These are phyloP conservation scores for Drosophila kepulauana DNA, from an alignment of 1,140 invertebrate species.

Conservation along the genomic window DNA sequence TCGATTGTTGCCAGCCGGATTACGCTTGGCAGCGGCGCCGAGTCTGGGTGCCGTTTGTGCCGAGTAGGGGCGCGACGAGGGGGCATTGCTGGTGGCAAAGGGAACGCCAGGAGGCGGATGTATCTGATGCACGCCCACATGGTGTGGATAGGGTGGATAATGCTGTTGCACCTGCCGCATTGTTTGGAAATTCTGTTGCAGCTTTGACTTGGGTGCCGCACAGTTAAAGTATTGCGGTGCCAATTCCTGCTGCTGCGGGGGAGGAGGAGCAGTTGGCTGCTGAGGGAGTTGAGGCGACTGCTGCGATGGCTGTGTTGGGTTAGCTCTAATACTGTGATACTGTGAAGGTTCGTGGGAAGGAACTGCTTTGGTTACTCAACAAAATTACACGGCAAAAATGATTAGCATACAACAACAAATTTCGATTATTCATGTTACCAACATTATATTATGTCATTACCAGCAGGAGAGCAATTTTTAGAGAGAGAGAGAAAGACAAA, in stretches of 20 bases:
- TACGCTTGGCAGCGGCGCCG: slow-evolving; percentile 61
- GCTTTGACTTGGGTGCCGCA: slow-evolving; percentile 84
- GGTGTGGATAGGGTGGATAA: slow-evolving; percentile 84
- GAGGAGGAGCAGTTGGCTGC: background rate
- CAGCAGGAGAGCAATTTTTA: slow-evolving; percentile 50
- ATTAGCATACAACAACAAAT: slow-evolving; percentile 5
- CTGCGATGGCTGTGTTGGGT: slow-evolving; percentile 28
- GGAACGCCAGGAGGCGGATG: slow-evolving; percentile 81
- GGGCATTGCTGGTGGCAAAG: slow-evolving; percentile 48
- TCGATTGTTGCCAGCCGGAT: slow-evolving; percentile 75
- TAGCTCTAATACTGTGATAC: slow-evolving; percentile 59
- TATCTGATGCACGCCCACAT: slow-evolving; percentile 83
- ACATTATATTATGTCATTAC: slow-evolving; percentile 36
- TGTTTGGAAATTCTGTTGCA: slow-evolving; percentile 84
- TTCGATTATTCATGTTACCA: slow-evolving; percentile 54
- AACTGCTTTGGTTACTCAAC: slow-evolving; percentile 70
- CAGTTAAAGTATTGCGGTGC: slow-evolving; percentile 75
- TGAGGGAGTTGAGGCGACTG: background rate
- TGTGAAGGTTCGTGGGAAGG: slow-evolving; percentile 73
- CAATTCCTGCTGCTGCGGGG: slow-evolving; percentile 14
- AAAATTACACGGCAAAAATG: slow-evolving; percentile 19
- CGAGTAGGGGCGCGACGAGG: background rate
- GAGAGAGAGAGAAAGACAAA: slow-evolving; percentile 35
- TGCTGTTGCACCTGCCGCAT: slow-evolving; percentile 84
- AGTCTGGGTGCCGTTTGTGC: slow-evolving; percentile 26